Conservation (phyloP, 2,113 vertebrate species). For the Equus przewalskii region DNA sequence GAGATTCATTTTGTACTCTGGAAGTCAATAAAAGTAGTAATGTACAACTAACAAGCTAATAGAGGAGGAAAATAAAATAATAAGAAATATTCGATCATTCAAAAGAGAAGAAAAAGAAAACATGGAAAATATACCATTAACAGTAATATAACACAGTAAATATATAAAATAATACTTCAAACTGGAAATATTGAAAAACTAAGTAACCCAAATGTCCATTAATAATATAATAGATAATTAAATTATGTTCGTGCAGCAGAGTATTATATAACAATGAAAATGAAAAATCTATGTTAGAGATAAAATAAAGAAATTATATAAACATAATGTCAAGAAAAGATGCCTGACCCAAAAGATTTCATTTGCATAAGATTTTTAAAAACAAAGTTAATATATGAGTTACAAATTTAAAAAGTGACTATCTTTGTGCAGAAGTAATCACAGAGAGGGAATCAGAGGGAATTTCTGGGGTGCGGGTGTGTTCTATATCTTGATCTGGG, state of each 20-base stretch:
- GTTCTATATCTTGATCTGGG: not conserved
- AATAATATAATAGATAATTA: not conserved
- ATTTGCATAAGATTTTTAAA: not conserved
- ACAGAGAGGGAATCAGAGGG: not conserved
- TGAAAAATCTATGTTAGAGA: not conserved
- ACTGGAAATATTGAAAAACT: not conserved
- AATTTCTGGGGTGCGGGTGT: not conserved
- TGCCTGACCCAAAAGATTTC: not conserved
- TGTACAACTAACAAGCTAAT: not conserved
- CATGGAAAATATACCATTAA: not conserved
- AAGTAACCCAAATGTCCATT: not conserved
- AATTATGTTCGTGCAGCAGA: not conserved
- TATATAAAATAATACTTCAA: not conserved
- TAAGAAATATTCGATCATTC: not conserved
- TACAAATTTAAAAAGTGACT: not conserved
- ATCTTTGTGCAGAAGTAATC: not conserved
- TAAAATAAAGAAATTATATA: not conserved
- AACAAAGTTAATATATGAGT: not conserved
- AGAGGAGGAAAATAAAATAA: not conserved
- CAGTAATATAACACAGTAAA: not conserved
- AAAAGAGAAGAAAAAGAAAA: not conserved
- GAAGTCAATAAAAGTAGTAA: not conserved
- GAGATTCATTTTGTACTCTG: accelerated
- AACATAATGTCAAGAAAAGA: not conserved
- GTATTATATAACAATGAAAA: not conserved